Conservation (phyloP, 2,797 vertebrate species). For the Pyrocephalus nanus region DNA sequence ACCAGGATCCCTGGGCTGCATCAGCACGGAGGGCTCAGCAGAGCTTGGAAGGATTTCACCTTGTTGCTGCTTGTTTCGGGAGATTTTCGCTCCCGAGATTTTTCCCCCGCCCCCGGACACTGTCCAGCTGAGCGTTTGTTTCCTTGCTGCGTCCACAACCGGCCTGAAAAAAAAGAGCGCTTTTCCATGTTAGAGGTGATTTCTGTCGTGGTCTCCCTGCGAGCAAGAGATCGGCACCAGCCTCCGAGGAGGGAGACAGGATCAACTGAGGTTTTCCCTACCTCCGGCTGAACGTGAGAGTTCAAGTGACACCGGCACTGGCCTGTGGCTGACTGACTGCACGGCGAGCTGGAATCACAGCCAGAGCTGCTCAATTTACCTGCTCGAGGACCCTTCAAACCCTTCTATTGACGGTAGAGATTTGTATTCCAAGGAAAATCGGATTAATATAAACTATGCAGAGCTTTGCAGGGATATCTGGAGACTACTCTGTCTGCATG, state of each 20-base stretch:
- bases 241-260: conserved; percentile 1
- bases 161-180: background rate
- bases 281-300: conserved; percentile 47
- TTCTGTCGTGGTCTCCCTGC: background rate
- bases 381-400: conserved; percentile 52
- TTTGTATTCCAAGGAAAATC: conserved; percentile 61
- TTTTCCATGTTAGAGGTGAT: background rate
- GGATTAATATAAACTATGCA: conserved; percentile 67
- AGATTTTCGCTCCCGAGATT: background rate
- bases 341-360: conserved; percentile 29
- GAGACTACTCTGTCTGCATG: conserved; percentile 65
- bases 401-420: conserved; percentile 30
- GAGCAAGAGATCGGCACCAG: background rate
- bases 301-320: conserved; percentile 29
- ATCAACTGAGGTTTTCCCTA: conserved; percentile 35
- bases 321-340: conserved; percentile 42
- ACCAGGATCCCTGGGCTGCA: conserved; percentile 25
- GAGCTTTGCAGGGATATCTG: conserved; percentile 56
- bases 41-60: conserved; percentile 50
- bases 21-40: background rate
- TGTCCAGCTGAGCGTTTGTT: conserved; percentile 2
- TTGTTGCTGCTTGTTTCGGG: conserved; percentile 55
- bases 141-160: background rate
- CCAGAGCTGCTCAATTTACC: conserved; percentile 54
- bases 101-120: background rate